These are phyloP conservation scores for Sebastes reedi DNA, from an alignment of 2,797 vertebrate genomes.

Conservation along the genomic window DNA sequence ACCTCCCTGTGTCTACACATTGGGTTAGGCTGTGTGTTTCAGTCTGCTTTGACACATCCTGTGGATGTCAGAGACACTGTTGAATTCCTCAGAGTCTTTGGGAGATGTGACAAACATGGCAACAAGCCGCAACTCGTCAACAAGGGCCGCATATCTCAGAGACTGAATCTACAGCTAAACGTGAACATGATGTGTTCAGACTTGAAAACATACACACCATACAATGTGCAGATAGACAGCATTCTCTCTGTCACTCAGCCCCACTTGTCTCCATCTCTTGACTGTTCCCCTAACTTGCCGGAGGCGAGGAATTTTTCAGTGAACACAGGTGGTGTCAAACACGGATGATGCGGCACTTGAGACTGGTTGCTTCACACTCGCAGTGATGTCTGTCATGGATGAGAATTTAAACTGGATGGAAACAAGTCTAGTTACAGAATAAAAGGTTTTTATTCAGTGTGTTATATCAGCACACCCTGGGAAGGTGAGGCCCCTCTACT, in stretches of 20 bases:
- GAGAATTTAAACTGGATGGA: background rate
- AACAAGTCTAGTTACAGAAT: background rate
- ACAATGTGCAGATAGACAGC: background rate
- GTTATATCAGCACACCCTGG: background rate
- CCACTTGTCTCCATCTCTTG: background rate
- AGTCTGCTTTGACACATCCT: background rate
- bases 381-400: background rate
- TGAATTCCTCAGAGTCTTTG: slow-evolving; percentile 45
- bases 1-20: background rate
- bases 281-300: background rate
- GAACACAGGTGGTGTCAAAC: slow-evolving; percentile 33
- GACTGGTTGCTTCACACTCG: background rate
- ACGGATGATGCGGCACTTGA: background rate
- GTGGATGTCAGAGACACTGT: background rate
- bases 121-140: slow-evolving; percentile 38
- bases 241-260: background rate
- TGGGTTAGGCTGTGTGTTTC: background rate
- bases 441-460: background rate
- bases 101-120: slow-evolving; percentile 20
- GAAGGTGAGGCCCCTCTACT: background rate
- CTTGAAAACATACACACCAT: background rate
- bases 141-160: slow-evolving; percentile 13
- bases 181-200: slow-evolving; percentile 9
- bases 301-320: slow-evolving; percentile 6
- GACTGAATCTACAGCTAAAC: background rate